Evolutionary conservation across 2,113 vertebrate genomes (phyloP), one percentile per base, ranked within the genome.

Genomic region (Seriola aureovittata): DNA sequence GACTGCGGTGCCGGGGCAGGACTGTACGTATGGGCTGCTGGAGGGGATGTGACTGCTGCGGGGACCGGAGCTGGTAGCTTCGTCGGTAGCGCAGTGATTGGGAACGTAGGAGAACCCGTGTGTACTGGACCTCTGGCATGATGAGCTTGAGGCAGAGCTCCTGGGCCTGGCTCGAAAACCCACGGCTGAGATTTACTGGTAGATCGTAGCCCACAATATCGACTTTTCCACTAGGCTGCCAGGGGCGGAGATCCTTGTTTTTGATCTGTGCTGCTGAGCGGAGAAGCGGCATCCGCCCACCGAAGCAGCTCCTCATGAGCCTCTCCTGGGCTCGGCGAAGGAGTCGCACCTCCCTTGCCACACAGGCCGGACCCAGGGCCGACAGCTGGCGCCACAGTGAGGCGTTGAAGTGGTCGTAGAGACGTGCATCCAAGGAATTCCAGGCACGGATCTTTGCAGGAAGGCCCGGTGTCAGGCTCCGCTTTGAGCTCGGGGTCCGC

Each of bases 201-300:
- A 97, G 92, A 67, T 97, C 96, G 3, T 97, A 97, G 46, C 97
- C 97, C 79, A 96, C 92, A 32, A 97, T 97, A 85, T 94, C 92
- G 12, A 97, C 97, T 58, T 96, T 96, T 34, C 89, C 86, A 34
- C 94, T 96, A 3, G 97, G 96, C 89, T 97, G 95, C 96, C 96
- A 97, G 0, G 97, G 97, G 3, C 96, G 95, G 60, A 97, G 93
- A 3, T 96, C 95, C 78, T 96, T 96, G 92, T 97, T 96, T 78
- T 94, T 94, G 82, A 97, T 97, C 89, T 97, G 93, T 0, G 91
- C 86, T 0, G 95, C 95, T 0, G 95, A 93, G 3, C 95, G 96
- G 8, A 95, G 81, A 0, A 82, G 95, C 2, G 96, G 95, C 42
- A 91, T 88, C 0, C 81, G 74, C 1, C 89, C 91, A 0, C 95